Evolutionary conservation across 92 coral and sea anemone species (phyloP).

Genomic region (Heliopora coerulea): DNA sequence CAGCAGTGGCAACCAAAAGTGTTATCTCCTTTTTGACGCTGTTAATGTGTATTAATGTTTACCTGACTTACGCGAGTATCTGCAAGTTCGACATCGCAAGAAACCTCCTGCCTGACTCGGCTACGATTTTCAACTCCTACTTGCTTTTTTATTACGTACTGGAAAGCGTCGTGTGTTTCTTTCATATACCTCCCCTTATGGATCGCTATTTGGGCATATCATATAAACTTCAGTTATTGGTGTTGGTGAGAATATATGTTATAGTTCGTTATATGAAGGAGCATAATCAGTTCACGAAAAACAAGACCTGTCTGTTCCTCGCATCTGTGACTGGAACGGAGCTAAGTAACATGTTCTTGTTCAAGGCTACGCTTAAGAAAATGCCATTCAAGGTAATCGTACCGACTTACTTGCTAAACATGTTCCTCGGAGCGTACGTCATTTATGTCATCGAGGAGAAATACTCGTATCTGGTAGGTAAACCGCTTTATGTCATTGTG

Average conservation of each 20-base stretch:
- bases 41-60: slow-evolving; percentile 69
- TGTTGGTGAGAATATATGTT: slow-evolving; percentile 74
- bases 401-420: slow-evolving; percentile 76
- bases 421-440: slow-evolving; percentile 91
- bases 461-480: slow-evolving; percentile 87
- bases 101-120: slow-evolving; percentile 82
- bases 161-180: slow-evolving; percentile 64
- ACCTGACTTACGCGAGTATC: slow-evolving; percentile 66
- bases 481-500: neutral
- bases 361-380: slow-evolving; percentile 83
- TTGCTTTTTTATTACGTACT: slow-evolving; percentile 63
- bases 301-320: slow-evolving; percentile 73
- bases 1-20: slow-evolving; percentile 66
- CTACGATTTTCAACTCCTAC: slow-evolving; percentile 63
- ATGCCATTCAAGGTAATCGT: slow-evolving; percentile 78
- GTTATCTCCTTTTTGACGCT: slow-evolving; percentile 65
- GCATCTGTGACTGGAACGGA: slow-evolving; percentile 97
- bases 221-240: slow-evolving; percentile 85
- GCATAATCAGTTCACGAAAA: slow-evolving; percentile 80
- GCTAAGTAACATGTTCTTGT: slow-evolving; percentile 77
- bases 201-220: slow-evolving; percentile 67
- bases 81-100: slow-evolving; percentile 71
- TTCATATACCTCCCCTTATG: slow-evolving; percentile 85
- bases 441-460: slow-evolving; percentile 80
- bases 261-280: slow-evolving; percentile 78